Evolutionary conservation across 2,888 invertebrate genomes (phyloP), one percentile per base, ranked within the genome.

Genomic region (Nomada flava): DNA sequence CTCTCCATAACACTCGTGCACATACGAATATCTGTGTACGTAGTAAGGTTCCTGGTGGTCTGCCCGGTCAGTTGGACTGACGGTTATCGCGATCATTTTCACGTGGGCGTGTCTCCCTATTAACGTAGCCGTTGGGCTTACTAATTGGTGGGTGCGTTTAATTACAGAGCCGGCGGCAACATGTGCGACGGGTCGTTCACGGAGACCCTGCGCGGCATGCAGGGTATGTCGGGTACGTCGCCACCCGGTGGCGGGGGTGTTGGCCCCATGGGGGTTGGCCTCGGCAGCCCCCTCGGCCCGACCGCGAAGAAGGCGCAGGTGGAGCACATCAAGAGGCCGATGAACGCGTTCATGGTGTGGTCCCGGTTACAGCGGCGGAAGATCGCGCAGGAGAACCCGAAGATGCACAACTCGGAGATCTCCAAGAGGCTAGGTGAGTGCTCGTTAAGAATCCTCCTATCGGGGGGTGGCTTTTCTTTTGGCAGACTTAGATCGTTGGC

Each of bases 261-360:
- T 83, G 95, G 94, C 93, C 94, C 90, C 89, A 95, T 96, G 93
- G 95, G 95, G 83, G 95, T 92, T 63, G 90, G 91, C 23, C 89
- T 93, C 55, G 60, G 95, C 55, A 84, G 90, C 94, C 89, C 95
- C 92, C 88, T 92, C 36, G 85, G 91, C 93, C 90, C 95, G 92
- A 88, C 91, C 93, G 94, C 94, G 82, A 94, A 94, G 89, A 95
- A 95, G 91, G 95, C 96, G 76, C 97, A 96, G 86, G 97, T 97
- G 90, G 97, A 98, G 91, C 98, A 98, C 94, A 98, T 99, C 90
- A 99, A 99, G 94, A 95, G 99, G 86, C 99, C 99, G 52, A 99
- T 99, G 99, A 99, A 99, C 94, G 99, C 99, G 0, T 99, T 99
- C 94, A 99, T 99, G 99, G 99, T 99, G 67, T 99, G 99, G 98